A percentile compares a stretch with the other conserved stretches of the same genome.
phyloP scores from a whole-genome alignment of 2,888 invertebrate genomes.

The Neoitamus cyanurus region DNA sequence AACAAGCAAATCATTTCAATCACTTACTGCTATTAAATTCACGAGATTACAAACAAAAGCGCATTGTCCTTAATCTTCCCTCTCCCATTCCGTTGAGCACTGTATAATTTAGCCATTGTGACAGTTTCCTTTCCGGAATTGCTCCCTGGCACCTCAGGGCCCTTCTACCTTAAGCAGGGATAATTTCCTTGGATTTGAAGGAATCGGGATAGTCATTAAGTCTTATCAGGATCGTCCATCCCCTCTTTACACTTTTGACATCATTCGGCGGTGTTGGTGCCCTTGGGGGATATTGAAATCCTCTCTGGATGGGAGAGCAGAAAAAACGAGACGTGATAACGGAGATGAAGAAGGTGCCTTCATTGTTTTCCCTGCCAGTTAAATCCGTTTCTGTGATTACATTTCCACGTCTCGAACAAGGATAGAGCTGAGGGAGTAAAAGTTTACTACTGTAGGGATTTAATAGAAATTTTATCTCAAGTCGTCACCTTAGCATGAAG shows the following conservation, averaged over 20 bases:
- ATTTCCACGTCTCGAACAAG: not conserved
- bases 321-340: conserved; percentile 1
- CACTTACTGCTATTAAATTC: not conserved
- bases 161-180: not conserved
- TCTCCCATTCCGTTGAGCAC: not conserved
- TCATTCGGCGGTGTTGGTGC: conserved; percentile 3
- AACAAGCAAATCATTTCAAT: not conserved
- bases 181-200: conserved; percentile 16
- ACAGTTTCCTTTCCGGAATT: conserved; percentile 46
- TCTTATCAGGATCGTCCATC: conserved; percentile 43
- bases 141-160: not conserved
- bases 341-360: conserved; percentile 14
- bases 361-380: conserved; percentile 50
- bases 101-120: conserved; percentile 49
- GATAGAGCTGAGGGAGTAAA: not conserved
- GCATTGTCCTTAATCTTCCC: not conserved
- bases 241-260: conserved; percentile 42
- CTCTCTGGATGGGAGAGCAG: not conserved
- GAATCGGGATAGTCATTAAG: conserved; percentile 47
- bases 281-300: conserved; percentile 31
- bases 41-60: not conserved
- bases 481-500: conserved; percentile 23
- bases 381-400: conserved; percentile 51
- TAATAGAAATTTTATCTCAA: conserved; percentile 44
- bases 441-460: not conserved